Conservation (phyloP, 2,113 vertebrate genomes). For the Pituophis catenifer region DNA sequence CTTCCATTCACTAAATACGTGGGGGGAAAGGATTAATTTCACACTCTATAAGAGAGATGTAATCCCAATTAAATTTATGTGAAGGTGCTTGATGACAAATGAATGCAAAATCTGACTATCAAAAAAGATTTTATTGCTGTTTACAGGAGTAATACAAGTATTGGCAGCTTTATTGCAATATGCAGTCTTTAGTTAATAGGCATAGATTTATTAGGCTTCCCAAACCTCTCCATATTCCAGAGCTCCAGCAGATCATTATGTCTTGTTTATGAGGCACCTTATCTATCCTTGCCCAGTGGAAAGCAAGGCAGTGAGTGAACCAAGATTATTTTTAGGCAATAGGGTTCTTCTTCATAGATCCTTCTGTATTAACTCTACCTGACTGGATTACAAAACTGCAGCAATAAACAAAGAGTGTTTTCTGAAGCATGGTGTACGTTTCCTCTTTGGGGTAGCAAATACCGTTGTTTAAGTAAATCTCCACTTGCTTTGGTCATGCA, state of each 20-base stretch:
- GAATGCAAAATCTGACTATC: neutral
- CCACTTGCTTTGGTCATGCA: constrained; percentile 7
- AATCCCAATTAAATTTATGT: neutral
- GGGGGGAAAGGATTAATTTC: neutral
- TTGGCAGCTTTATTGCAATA: neutral
- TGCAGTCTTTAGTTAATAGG: neutral
- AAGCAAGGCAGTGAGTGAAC: neutral
- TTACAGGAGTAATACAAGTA: neutral
- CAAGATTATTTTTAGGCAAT: neutral
- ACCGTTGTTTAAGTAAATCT: neutral
- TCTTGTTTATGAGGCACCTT: neutral
- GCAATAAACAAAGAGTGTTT: neutral
- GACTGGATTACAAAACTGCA: neutral
- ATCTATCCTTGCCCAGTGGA: neutral
- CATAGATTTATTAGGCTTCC: neutral
- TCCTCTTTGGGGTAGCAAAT: neutral
- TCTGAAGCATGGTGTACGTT: neutral
- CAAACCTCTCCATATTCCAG: neutral
- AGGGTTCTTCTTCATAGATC: neutral
- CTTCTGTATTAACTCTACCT: neutral
- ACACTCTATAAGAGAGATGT: neutral
- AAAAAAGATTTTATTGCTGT: neutral
- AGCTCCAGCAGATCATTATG: neutral
- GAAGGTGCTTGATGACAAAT: neutral
- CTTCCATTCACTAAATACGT: neutral